Conservation (phyloP, 2,888 invertebrate genomes). For the Cremastinae sp. region DNA sequence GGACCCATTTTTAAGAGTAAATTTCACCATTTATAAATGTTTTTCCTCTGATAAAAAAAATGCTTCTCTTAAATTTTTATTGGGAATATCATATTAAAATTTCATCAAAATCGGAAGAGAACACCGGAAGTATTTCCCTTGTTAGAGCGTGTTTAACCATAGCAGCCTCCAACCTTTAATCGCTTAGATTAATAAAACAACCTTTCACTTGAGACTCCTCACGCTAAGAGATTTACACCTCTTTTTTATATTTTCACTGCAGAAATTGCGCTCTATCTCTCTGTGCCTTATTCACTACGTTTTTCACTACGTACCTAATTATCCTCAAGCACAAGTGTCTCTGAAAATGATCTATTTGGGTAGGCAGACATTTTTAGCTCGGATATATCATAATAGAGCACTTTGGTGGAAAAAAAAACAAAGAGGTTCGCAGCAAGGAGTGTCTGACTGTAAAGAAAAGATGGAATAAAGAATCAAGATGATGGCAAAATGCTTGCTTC, state of each 20-base stretch:
- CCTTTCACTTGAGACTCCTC: conserved; percentile 58
- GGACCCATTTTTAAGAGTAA: too few relatives aligned
- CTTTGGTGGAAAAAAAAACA: conserved; percentile 36
- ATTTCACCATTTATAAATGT: too few relatives aligned
- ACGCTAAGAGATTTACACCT: conserved; percentile 38
- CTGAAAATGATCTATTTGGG: conserved; percentile 78
- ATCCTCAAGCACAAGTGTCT: conserved; percentile 74
- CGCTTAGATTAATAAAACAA: conserved; percentile 56
- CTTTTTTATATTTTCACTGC: conserved; percentile 25
- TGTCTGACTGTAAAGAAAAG: conserved; percentile 40
- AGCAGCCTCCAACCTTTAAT: conserved; percentile 44
- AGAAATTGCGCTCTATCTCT: conserved; percentile 48
- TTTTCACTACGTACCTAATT: conserved; percentile 76
- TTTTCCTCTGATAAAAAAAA: too few relatives aligned
- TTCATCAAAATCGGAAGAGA: too few relatives aligned
- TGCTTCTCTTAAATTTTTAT: too few relatives aligned
- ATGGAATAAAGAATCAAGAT: conserved; percentile 58
- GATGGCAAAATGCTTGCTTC: conserved; percentile 52
- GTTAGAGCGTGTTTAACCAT: conserved; percentile 45
- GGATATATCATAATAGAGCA: conserved; percentile 35
- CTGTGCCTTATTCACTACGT: conserved; percentile 61
- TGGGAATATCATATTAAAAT: too few relatives aligned
- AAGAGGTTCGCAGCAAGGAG: conserved; percentile 40
- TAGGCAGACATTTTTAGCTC: conserved; percentile 67
- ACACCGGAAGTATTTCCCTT: conserved; percentile 17